phyloP scores from a whole-genome alignment of 64 coral and sea anemone species.

The Dendronephthya gigantea region DNA sequence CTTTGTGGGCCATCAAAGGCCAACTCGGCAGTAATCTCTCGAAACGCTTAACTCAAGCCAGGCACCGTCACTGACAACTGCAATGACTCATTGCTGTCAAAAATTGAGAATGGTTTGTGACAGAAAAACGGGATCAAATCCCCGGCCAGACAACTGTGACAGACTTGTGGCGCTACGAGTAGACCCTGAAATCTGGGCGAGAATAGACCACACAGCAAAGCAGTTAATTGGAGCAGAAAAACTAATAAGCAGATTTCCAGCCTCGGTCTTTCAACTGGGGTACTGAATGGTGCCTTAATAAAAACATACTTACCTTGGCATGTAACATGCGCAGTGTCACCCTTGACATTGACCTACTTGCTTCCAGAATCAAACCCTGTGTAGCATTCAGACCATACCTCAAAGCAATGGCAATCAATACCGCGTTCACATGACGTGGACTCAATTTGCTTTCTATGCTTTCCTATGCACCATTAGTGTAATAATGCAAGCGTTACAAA shows the following conservation, averaged over 20 bases:
- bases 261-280: not conserved
- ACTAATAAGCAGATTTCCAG: not conserved
- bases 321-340: not conserved
- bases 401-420: slow-evolving; percentile 11
- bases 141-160: slow-evolving; percentile 19
- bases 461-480: not conserved
- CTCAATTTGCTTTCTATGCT: not conserved
- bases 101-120: slow-evolving; percentile 4
- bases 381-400: not conserved
- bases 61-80: too few relatives aligned
- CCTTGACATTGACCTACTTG: slow-evolving; percentile 20
- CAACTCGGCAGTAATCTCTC: too few relatives aligned
- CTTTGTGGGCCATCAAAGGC: too few relatives aligned
- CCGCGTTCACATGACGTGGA: not conserved
- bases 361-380: slow-evolving; percentile 5
- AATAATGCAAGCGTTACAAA: not conserved
- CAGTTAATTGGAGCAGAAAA: slow-evolving; percentile 19
- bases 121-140: slow-evolving; percentile 21
- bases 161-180: slow-evolving; percentile 13
- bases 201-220: slow-evolving; percentile 27
- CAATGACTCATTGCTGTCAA: too few relatives aligned
- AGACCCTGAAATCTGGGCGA: slow-evolving; percentile 24
- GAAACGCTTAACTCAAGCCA: too few relatives aligned
- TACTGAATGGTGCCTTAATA: slow-evolving; percentile 12
- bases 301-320: not conserved